Conservation (phyloP, 2,888 invertebrate genomes). For the Stegana nigrithorax region DNA sequence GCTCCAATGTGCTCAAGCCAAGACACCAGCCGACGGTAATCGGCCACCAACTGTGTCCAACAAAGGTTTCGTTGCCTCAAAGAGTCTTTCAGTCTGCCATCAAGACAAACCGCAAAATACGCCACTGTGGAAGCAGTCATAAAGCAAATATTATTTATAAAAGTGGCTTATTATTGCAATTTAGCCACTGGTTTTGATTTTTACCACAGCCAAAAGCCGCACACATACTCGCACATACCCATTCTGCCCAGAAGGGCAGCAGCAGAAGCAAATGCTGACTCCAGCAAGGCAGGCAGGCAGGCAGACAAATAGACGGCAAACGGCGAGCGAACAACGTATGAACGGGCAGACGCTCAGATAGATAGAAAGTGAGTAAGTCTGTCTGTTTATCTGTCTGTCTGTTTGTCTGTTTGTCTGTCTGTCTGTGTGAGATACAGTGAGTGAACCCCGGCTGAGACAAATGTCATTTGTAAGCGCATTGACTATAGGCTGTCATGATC, state of each 20-base stretch:
- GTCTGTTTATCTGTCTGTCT: not conserved
- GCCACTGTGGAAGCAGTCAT: conserved; percentile 66
- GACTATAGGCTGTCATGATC: conserved; percentile 67
- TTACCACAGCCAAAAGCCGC: conserved; percentile 25
- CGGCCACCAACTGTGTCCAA: too few species aligned
- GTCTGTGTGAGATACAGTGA: not conserved
- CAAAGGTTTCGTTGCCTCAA: too few species aligned
- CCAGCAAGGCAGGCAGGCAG: conserved; percentile 23
- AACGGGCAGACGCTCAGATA: not conserved
- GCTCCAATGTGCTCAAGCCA: too few species aligned
- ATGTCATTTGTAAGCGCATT: conserved; percentile 63
- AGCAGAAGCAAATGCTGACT: too few species aligned
- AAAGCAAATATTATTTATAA: conserved; percentile 54
- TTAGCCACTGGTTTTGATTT: conserved; percentile 68
- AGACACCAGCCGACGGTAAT: too few species aligned
- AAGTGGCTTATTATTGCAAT: conserved; percentile 67
- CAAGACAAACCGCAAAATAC: too few species aligned
- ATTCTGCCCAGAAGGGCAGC: not conserved
- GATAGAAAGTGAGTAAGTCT: too few species aligned
- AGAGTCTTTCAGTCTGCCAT: too few species aligned
- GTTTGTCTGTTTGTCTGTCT: not conserved
- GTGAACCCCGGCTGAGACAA: conserved; percentile 44
- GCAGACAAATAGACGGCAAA: not conserved
- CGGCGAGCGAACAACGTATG: not conserved
- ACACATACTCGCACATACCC: not conserved